Base-by-base conservation (phyloP, 1,140 invertebrate species). In the Ericerus pela region DNA sequence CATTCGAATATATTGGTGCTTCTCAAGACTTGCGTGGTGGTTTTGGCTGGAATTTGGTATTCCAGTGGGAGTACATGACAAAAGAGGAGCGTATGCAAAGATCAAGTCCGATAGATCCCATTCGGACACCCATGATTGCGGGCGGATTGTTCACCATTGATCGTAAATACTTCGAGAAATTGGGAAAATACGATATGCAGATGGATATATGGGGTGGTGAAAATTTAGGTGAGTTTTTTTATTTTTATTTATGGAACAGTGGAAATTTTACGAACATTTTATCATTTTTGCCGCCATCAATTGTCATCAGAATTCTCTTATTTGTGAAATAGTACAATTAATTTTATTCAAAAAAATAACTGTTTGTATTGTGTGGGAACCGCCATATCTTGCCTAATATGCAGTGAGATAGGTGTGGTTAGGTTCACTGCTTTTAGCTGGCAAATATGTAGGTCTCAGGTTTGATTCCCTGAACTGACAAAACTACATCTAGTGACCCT, bases 11-110 rank as follows among this genome's bases (percentile, higher is more conserved):
- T 70, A 92, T 96, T 56, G 89, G 85, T 6, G 90, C 87, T 12
- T 92, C 86, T 27, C 84, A 90, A 5, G 85, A 94, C 71, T 73
- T 94, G 28, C 77, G 90, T 58, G 86, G 91, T 53, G 92, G 92
- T 14, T 99, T 98, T 70, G 93, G 97, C 72, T 99, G 94, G 94
- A 96, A 95, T 73, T 74, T 97, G 28, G 93, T 94, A 41, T 83
- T 84, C 64, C 89, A 95, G 73, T 96, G 91, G 94, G 92, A 97
- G 67, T 91, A 92, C 67, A 77, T 98, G 54, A 53, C 58, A 18
- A 52, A 54, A 33, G 54, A 74, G 80, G 52, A 64, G 24, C 43
- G 54, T 24, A 1, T 14, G 2, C 30, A 54, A 29, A 58, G 56
- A 11, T 31, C 36, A 27, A 58, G 33, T 36, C 57, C 52, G 16